A percentile compares a stretch with the other conserved stretches of the same genome.
Evolutionary conservation across 2,888 invertebrate species (phyloP).

Genomic region (Scaptomyza tumidula): DNA sequence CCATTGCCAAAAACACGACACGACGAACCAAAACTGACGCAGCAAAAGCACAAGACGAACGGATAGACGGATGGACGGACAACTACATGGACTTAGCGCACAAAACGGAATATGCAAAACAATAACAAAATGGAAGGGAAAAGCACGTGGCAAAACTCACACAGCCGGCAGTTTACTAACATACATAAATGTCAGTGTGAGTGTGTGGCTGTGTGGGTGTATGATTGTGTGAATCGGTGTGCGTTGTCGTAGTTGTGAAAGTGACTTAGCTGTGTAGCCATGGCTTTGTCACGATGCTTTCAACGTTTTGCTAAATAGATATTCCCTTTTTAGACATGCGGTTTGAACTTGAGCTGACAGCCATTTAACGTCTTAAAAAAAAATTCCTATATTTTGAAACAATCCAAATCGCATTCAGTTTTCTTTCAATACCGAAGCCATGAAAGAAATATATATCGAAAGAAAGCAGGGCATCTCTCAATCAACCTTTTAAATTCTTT

Average conservation of each 20-base stretch:
- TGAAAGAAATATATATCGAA: too few species aligned
- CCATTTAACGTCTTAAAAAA: too few species aligned
- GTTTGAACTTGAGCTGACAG: too few species aligned
- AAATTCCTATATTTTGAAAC: too few species aligned
- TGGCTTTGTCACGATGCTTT: constrained; percentile 17
- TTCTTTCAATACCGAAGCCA: too few species aligned
- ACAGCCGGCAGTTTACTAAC: constrained; percentile 40
- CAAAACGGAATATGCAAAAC: constrained; percentile 60
- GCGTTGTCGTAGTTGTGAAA: neutral
- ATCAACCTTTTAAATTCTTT: too few species aligned
- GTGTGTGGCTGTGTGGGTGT: constrained; percentile 6
- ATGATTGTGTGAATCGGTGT: neutral
- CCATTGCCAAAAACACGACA: constrained; percentile 67
- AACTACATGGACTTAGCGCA: constrained; percentile 34
- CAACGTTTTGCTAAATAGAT: neutral
- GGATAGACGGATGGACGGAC: constrained; percentile 19
- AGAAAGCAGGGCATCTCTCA: too few species aligned
- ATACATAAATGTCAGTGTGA: neutral
- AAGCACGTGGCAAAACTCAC: constrained; percentile 56
- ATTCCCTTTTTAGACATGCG: neutral
- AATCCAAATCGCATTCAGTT: too few species aligned
- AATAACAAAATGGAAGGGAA: constrained; percentile 54
- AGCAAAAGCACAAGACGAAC: constrained; percentile 14
- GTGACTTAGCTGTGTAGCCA: neutral
- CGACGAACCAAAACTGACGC: constrained; percentile 38